Evolutionary conservation across 2,888 invertebrate species (phyloP).

Genomic region (Elmis aenea): DNA sequence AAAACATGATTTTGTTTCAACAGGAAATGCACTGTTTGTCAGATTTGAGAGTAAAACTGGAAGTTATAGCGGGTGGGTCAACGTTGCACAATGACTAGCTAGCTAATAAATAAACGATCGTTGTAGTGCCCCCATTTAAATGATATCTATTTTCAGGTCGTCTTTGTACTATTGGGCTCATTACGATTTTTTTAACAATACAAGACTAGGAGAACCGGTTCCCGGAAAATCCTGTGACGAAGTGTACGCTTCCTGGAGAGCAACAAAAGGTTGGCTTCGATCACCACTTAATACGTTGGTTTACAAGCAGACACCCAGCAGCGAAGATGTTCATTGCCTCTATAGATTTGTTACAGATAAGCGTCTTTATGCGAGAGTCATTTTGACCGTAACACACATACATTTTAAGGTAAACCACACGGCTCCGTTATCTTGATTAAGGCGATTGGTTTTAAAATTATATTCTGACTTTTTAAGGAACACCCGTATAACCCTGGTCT

Average conservation of each 20-base stretch:
- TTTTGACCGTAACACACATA: conserved; percentile 71
- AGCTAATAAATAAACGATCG: background rate
- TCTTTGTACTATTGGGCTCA: conserved; percentile 92
- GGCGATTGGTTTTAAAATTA: background rate
- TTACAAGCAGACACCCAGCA: conserved; percentile 70
- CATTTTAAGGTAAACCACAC: conserved; percentile 64
- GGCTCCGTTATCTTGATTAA: background rate
- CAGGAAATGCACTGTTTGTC: conserved; percentile 80
- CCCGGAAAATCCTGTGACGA: conserved; percentile 81
- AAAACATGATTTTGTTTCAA: conserved; percentile 88
- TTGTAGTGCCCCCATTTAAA: too few species aligned
- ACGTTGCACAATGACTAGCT: background rate
- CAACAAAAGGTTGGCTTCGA: conserved; percentile 67
- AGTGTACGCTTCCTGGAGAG: conserved; percentile 80
- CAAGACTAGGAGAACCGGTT: conserved; percentile 77
- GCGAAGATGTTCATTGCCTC: conserved; percentile 72
- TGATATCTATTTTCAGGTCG: conserved; percentile 51
- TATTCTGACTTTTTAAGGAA: conserved; percentile 48
- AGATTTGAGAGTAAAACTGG: conserved; percentile 89
- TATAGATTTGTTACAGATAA: conserved; percentile 82
- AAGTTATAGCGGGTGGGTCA: conserved; percentile 76
- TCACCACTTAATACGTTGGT: conserved; percentile 84
- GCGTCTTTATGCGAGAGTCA: conserved; percentile 74
- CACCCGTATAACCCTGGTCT: conserved; percentile 73
- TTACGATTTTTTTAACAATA: conserved; percentile 90